phyloP scores from a whole-genome alignment of 1,140 invertebrate species.

The Drosophila bipectinata region DNA sequence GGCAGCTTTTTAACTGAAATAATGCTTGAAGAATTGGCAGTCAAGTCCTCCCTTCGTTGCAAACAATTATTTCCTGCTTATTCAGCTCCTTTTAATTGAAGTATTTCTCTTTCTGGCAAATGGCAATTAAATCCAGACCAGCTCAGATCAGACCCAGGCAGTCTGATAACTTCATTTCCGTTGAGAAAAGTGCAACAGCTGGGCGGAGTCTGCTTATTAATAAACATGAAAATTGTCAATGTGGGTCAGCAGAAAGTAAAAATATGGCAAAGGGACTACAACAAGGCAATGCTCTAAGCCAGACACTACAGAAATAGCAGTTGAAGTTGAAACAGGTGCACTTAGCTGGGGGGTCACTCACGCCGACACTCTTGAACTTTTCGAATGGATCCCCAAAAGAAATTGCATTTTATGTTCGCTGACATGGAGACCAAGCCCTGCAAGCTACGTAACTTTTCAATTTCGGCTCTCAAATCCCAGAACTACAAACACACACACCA shows the following conservation, averaged over 20 bases:
- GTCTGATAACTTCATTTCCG: slow-evolving; percentile 74
- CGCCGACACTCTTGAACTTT: slow-evolving; percentile 51
- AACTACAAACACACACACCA: slow-evolving; percentile 26
- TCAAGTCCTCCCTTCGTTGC: neutral
- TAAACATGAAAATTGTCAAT: slow-evolving; percentile 77
- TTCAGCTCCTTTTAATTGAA: slow-evolving; percentile 37
- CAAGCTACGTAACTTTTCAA: slow-evolving; percentile 68
- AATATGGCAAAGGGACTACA: slow-evolving; percentile 50
- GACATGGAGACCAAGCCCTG: slow-evolving; percentile 50
- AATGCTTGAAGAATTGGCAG: neutral
- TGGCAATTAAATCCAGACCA: slow-evolving; percentile 28
- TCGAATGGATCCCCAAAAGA: slow-evolving; percentile 23
- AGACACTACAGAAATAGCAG: slow-evolving; percentile 63
- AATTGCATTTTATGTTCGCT: slow-evolving; percentile 65
- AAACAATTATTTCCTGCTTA: slow-evolving; percentile 24
- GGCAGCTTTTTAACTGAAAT: neutral
- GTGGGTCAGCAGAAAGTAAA: slow-evolving; percentile 55
- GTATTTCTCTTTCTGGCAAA: slow-evolving; percentile 13
- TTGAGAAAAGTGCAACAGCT: slow-evolving; percentile 62
- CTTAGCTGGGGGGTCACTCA: slow-evolving; percentile 36
- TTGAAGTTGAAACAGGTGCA: slow-evolving; percentile 78
- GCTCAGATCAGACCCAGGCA: neutral
- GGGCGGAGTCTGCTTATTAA: slow-evolving; percentile 60
- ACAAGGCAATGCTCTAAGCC: slow-evolving; percentile 10
- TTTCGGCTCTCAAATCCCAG: slow-evolving; percentile 45